Conservation (phyloP, 2,797 vertebrate genomes). For the Fistularia tabacaria region DNA sequence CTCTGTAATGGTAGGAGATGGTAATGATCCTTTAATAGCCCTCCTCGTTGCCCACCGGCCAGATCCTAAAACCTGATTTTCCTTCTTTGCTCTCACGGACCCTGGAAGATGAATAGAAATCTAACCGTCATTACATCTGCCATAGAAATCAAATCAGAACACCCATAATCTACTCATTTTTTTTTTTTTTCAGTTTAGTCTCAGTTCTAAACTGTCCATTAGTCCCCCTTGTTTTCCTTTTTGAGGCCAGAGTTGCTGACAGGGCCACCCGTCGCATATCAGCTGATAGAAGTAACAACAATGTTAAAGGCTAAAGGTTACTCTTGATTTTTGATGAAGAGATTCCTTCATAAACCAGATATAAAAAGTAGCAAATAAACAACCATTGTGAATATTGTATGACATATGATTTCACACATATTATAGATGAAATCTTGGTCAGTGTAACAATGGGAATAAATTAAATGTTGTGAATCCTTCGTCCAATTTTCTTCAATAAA, state of each 20-base stretch:
- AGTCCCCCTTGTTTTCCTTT: conserved; percentile 10
- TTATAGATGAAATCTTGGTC: too few relatives aligned
- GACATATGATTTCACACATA: too few relatives aligned
- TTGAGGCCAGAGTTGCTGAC: not conserved
- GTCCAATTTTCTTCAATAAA: too few relatives aligned
- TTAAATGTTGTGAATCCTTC: too few relatives aligned
- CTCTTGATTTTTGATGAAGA: too few relatives aligned
- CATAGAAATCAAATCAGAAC: conserved; percentile 73
- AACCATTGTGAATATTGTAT: too few relatives aligned
- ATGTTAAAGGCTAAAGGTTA: too few relatives aligned
- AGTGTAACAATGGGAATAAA: too few relatives aligned
- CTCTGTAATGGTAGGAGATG: conserved; percentile 72
- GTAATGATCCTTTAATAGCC: conserved; percentile 81
- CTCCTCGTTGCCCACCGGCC: conserved; percentile 73
- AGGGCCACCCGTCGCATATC: too few relatives aligned
- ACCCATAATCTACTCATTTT: conserved; percentile 61
- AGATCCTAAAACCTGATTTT: conserved; percentile 73
- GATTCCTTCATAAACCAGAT: too few relatives aligned
- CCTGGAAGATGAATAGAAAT: conserved; percentile 75
- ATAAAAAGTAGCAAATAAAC: too few relatives aligned
- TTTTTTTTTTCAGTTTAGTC: conserved; percentile 37
- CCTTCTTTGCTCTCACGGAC: conserved; percentile 59
- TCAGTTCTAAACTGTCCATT: conserved; percentile 13
- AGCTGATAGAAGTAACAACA: too few relatives aligned
- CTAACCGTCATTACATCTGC: conserved; percentile 70